These are phyloP conservation scores for Sphaerolaimus hirsutus DNA, from an alignment of 2,888 invertebrate species.

Conservation along the genomic window DNA sequence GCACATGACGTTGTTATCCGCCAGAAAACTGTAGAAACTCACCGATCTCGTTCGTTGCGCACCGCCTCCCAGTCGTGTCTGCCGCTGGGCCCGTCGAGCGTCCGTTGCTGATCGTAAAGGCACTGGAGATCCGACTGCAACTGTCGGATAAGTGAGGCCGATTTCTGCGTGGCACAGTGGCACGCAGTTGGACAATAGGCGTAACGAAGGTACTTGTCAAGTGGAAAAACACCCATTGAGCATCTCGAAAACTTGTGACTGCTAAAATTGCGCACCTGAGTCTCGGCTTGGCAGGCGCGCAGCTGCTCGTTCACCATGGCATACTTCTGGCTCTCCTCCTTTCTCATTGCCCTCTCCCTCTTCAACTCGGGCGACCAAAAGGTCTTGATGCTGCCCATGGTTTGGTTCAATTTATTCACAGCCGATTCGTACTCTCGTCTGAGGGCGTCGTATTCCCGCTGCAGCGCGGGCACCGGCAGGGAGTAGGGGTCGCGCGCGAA, in stretches of 20 bases:
- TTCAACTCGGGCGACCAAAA: conserved; percentile 99
- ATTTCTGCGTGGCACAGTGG: conserved; percentile 7
- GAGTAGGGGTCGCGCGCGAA: conserved; percentile 6
- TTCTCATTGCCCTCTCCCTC: conserved; percentile 78
- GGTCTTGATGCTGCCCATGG: conserved; percentile 98
- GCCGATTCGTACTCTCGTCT: conserved; percentile 81
- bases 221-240: too few relatives aligned
- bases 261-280: conserved; percentile 7
- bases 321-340: conserved; percentile 94
- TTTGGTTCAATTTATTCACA: conserved; percentile 85
- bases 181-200: too few relatives aligned
- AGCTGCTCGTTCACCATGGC: conserved; percentile 41
- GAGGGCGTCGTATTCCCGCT: conserved; percentile 64
- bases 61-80: conserved; percentile 6
- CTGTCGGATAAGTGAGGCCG: conserved; percentile 42
- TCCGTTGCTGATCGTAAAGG: conserved; percentile 40
- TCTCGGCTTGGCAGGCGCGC: conserved; percentile 4
- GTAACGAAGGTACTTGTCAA: too few relatives aligned
- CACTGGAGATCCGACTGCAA: conserved; percentile 61
- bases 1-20: too few relatives aligned
- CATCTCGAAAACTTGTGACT: too few relatives aligned
- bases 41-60: conserved; percentile 7
- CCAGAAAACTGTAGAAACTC: too few relatives aligned
- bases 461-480: conserved; percentile 34
- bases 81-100: conserved; percentile 44